phyloP scores from a whole-genome alignment of 2,113 vertebrate genomes.

The Microtus pennsylvanicus region DNA sequence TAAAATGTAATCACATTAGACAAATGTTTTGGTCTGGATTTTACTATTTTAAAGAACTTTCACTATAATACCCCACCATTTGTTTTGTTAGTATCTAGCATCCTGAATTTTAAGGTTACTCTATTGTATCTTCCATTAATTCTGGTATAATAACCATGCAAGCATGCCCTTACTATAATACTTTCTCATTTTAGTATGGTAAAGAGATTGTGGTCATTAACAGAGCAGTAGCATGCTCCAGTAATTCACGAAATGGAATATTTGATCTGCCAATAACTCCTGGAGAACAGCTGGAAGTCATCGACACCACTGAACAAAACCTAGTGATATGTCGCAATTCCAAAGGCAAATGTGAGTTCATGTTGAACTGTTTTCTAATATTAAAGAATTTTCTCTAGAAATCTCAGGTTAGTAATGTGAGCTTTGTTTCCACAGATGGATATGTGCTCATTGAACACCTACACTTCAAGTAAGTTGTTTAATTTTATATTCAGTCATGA shows the following conservation, averaged over 20 bases:
- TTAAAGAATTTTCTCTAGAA: slow-evolving; percentile 33
- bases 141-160: not conserved
- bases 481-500: slow-evolving; percentile 26
- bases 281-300: slow-evolving; percentile 87
- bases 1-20: not conserved
- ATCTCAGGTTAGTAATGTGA: slow-evolving; percentile 38
- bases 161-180: slow-evolving; percentile 1
- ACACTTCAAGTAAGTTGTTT: slow-evolving; percentile 86
- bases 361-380: not conserved
- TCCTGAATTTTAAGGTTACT: slow-evolving; percentile 23
- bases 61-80: not conserved
- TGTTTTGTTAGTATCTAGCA: not conserved
- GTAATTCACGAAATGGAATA: slow-evolving; percentile 74
- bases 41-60: not conserved
- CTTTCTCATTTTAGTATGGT: slow-evolving; percentile 78
- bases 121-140: not conserved
- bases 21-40: not conserved
- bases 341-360: slow-evolving; percentile 87
- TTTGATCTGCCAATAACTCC: slow-evolving; percentile 82
- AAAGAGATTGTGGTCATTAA: slow-evolving; percentile 84
- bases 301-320: slow-evolving; percentile 79
- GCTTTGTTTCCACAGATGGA: slow-evolving; percentile 81
- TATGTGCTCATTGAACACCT: slow-evolving; percentile 86
- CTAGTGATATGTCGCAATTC: slow-evolving; percentile 86
- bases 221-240: slow-evolving; percentile 76